phyloP scores from a whole-genome alignment of 2,797 vertebrate genomes.

The Lophius americanus region DNA sequence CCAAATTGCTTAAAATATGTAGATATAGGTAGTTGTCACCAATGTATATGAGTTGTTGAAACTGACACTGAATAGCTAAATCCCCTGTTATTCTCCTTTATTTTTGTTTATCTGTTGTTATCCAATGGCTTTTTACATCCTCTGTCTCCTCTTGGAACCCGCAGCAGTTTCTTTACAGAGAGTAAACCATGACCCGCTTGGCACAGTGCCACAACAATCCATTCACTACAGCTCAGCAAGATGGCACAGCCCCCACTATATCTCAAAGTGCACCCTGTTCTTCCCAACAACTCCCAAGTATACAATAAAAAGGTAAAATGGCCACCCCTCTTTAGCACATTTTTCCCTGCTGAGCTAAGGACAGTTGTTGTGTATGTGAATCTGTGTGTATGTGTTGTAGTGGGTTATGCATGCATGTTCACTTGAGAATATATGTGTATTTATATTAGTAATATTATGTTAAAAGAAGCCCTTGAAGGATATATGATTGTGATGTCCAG shows the following conservation, averaged over 20 bases:
- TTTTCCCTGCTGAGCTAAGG: conserved; percentile 44
- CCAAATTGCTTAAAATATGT: too few relatives aligned
- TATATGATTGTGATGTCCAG: conserved; percentile 32
- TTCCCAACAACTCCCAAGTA: conserved; percentile 50
- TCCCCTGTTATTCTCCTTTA: too few relatives aligned
- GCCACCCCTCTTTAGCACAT: conserved; percentile 30
- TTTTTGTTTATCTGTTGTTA: conserved; percentile 10
- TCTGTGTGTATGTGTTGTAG: conserved; percentile 7
- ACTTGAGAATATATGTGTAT: background rate
- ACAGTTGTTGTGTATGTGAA: conserved; percentile 13
- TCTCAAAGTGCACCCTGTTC: conserved; percentile 47
- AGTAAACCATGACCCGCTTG: conserved; percentile 58
- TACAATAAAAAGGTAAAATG: conserved; percentile 65
- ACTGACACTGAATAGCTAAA: too few relatives aligned
- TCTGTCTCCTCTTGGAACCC: conserved; percentile 29
- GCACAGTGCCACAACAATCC: conserved; percentile 59
- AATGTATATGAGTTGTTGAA: too few relatives aligned
- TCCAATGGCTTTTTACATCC: conserved; percentile 19
- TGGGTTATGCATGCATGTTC: background rate
- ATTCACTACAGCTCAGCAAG: conserved; percentile 63
- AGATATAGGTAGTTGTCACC: too few relatives aligned
- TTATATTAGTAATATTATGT: background rate
- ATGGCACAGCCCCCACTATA: conserved; percentile 40
- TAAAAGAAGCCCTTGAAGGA: too few relatives aligned
- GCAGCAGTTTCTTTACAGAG: conserved; percentile 45